A percentile compares a stretch with the other conserved stretches of the same genome.
Conservation (phyloP, 2,797 vertebrate genomes). For the Carcharodon carcharias region DNA sequence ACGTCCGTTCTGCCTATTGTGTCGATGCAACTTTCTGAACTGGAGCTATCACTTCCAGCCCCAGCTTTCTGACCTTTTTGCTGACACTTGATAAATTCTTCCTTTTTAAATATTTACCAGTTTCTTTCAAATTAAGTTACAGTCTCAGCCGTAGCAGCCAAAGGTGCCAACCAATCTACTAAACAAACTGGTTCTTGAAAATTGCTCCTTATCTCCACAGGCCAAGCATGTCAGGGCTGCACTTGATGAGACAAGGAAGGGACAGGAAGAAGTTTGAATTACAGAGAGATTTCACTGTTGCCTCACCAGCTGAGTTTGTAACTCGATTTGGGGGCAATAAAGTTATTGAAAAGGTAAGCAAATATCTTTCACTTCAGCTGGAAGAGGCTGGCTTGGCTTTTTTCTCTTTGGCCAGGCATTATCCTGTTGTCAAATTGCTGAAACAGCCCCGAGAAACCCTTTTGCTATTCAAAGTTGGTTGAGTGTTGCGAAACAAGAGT, state of each 20-base stretch:
- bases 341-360: slow-evolving; percentile 87
- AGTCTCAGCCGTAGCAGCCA: neutral
- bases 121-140: neutral
- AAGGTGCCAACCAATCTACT: neutral
- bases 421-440: too few species aligned
- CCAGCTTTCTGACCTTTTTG: neutral
- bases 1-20: neutral
- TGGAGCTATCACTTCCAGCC: neutral
- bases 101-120: neutral
- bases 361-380: neutral
- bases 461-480: neutral
- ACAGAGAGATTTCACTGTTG: slow-evolving; percentile 93
- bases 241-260: slow-evolving; percentile 86
- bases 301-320: slow-evolving; percentile 95
- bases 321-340: slow-evolving; percentile 96
- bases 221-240: slow-evolving; percentile 94
- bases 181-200: neutral
- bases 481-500: neutral
- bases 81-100: neutral
- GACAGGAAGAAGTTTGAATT: slow-evolving; percentile 86
- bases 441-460: neutral
- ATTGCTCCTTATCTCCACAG: slow-evolving; percentile 53
- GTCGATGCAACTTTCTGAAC: neutral
- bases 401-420: neutral
- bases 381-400: neutral